Percentiles rank a stretch among this genome's conserved stretches.
phyloP scores from a whole-genome alignment of 1,140 invertebrate genomes.

The Drosophila rufa region DNA sequence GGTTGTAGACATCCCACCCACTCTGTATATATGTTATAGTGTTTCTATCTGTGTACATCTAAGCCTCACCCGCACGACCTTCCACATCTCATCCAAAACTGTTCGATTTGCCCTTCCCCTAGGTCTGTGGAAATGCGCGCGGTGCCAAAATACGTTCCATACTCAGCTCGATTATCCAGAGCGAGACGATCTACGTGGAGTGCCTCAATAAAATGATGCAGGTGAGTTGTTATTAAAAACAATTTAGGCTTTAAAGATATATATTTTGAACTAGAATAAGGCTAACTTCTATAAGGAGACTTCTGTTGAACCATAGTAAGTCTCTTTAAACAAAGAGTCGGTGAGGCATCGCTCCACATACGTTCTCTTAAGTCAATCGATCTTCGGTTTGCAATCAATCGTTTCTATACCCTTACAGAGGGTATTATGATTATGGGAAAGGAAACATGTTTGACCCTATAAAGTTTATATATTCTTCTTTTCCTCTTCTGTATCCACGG shows the following conservation, averaged over 20 bases:
- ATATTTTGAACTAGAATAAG: not conserved
- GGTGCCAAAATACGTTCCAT: constrained; percentile 90
- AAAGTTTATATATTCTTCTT: too few relatives aligned
- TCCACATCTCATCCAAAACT: constrained; percentile 5
- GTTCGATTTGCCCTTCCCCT: not conserved
- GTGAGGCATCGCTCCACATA: not conserved
- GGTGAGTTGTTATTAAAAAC: constrained; percentile 86
- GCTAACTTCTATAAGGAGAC: too few relatives aligned
- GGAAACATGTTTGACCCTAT: too few relatives aligned
- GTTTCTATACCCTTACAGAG: too few relatives aligned
- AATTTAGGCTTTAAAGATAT: not conserved
- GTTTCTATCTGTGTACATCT: constrained; percentile 1
- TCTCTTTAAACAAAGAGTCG: not conserved
- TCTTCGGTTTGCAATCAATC: too few relatives aligned
- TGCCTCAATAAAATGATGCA: constrained; percentile 94
- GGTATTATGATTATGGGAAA: too few relatives aligned
- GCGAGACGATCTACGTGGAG: constrained; percentile 95
- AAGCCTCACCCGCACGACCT: not conserved
- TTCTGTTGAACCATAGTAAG: not conserved
- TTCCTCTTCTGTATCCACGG: too few relatives aligned
- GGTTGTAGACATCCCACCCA: constrained; percentile 8
- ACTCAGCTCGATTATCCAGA: constrained; percentile 94
- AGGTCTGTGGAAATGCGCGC: constrained; percentile 86
- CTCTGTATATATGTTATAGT: not conserved
- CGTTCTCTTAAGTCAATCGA: too few relatives aligned